Conservation (phyloP, 2,888 invertebrate species). For the Mimachlamys varia region DNA sequence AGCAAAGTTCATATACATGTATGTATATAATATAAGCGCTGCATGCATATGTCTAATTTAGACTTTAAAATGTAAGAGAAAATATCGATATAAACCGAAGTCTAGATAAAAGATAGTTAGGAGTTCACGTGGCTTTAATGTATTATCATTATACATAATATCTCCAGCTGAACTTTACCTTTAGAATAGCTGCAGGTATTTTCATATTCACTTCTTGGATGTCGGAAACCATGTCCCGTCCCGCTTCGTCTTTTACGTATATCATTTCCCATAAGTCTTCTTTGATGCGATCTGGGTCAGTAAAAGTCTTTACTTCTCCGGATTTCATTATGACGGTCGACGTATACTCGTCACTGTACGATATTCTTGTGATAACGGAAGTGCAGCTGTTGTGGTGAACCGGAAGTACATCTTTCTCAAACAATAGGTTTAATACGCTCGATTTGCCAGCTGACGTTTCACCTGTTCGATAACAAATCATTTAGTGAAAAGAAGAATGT, state of each 20-base stretch:
- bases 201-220: constrained; percentile 64
- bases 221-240: constrained; percentile 41
- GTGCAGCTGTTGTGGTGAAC: constrained; percentile 72
- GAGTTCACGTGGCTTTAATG: too few relatives aligned
- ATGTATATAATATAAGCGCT: too few relatives aligned
- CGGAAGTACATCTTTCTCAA: constrained; percentile 69
- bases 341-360: constrained; percentile 55
- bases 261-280: constrained; percentile 38
- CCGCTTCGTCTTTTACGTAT: constrained; percentile 25
- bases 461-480: constrained; percentile 60
- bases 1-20: too few relatives aligned
- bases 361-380: constrained; percentile 68
- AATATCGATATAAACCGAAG: too few relatives aligned
- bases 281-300: constrained; percentile 14
- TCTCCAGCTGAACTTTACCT: constrained; percentile 55
- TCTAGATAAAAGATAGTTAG: too few relatives aligned
- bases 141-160: background rate
- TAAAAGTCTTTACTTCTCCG: background rate
- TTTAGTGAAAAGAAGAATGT: too few relatives aligned
- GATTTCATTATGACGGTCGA: background rate
- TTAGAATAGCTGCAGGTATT: constrained; percentile 59
- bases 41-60: too few relatives aligned
- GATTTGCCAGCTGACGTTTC: constrained; percentile 78
- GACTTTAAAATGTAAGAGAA: too few relatives aligned
- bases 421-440: constrained; percentile 69